Conservation (phyloP, 2,888 invertebrate species). For the Alcis repandata region DNA sequence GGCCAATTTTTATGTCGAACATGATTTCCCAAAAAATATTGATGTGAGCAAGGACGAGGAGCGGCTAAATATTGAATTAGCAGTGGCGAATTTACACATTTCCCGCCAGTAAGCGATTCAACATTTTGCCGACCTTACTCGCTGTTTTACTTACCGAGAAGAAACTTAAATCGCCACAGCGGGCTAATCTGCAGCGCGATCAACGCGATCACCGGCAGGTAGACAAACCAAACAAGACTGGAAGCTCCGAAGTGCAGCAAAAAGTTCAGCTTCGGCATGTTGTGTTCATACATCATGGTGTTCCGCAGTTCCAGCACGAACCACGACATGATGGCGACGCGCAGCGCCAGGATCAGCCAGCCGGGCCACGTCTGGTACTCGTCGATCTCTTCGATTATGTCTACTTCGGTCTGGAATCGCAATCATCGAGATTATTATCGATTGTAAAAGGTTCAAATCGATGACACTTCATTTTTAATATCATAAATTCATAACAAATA, state of each 20-base stretch:
- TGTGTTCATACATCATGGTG: conserved; percentile 85
- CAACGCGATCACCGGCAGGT: conserved; percentile 97
- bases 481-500: too few species aligned
- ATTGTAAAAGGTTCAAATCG: not conserved
- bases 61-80: too few species aligned
- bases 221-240: conserved; percentile 99
- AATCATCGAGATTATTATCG: not conserved
- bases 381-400: conserved; percentile 97
- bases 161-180: conserved; percentile 97
- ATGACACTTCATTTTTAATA: too few species aligned
- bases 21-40: too few species aligned
- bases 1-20: too few species aligned
- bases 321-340: conserved; percentile 95
- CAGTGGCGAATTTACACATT: too few species aligned
- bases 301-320: conserved; percentile 91
- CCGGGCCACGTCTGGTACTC: conserved; percentile 99
- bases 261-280: conserved; percentile 93
- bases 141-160: conserved; percentile 90
- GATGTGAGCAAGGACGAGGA: too few species aligned
- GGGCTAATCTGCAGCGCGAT: conserved; percentile 97
- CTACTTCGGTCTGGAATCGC: conserved; percentile 94
- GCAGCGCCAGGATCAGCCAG: conserved; percentile 95
- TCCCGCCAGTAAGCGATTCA: too few species aligned
- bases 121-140: too few species aligned
- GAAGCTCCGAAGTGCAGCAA: conserved; percentile 98